phyloP scores from a whole-genome alignment of 2,113 vertebrate genomes.

The Odontophorus gujanensis region DNA sequence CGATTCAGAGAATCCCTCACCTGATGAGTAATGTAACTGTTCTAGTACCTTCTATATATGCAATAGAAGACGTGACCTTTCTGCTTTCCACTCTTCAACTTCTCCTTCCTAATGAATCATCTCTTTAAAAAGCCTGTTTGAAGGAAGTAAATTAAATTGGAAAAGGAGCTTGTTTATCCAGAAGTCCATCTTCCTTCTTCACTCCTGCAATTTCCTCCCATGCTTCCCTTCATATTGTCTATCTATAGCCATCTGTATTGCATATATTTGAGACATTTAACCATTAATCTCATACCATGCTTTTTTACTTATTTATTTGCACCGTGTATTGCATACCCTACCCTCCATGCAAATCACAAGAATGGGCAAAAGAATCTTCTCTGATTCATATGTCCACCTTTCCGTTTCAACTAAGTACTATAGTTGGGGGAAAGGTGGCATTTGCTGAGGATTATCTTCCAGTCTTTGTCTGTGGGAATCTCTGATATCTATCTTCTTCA shows the following conservation, averaged over 20 bases:
- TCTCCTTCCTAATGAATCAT: neutral
- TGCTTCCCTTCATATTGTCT: neutral
- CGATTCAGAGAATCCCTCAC: neutral
- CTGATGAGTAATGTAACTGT: neutral
- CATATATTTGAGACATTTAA: neutral
- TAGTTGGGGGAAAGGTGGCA: neutral
- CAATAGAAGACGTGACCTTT: neutral
- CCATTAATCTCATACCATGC: neutral
- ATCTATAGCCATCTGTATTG: neutral
- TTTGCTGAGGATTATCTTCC: neutral
- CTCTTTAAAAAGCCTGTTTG: neutral
- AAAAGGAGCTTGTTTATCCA: neutral
- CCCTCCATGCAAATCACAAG: neutral
- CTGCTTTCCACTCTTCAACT: neutral
- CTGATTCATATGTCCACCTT: neutral
- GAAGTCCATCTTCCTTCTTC: neutral
- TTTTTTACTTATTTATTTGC: neutral
- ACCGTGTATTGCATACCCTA: rapidly evolving
- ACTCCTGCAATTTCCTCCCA: neutral
- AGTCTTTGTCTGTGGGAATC: neutral
- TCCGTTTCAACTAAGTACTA: neutral
- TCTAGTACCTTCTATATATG: neutral
- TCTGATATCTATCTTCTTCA: neutral
- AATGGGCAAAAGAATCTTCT: neutral
- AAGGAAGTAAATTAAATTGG: neutral